Evolutionary conservation across 2,113 vertebrate genomes (phyloP), one percentile per base, ranked within the genome.

Genomic region (Pomatorhinus ruficollis): DNA sequence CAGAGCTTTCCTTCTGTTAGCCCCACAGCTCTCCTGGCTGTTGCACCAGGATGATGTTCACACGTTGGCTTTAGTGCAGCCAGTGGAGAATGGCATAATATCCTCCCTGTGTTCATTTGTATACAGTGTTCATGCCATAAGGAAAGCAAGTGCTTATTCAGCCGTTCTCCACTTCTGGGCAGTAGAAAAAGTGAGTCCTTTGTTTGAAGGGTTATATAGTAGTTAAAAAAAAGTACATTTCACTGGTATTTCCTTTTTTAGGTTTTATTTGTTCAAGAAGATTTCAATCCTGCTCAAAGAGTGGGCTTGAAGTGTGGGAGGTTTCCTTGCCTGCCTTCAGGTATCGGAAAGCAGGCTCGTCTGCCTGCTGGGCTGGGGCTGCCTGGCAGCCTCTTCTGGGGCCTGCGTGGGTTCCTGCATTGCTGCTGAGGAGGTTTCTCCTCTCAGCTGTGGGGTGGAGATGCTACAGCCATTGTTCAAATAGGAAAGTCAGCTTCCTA

Each of bases 311-410:
- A 35, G 76, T 0, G 42, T 93, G 89, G 89, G 93, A 72, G 66
- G 54, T 64, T 83, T 71, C 89, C 86, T 79, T 76, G 86, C 61
- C 57, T 88, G 74, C 75, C 35, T 68, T 59, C 63, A 39, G 85
- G 70, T 71, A 33, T 33, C 33, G 13, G 66, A 28, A 27, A 56
- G 37, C 0, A 0, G 11, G 54, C n/a, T 61, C 0, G 12, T 66
- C 59, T 93, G 72, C 49, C 60, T 82, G 78, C 37, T 11, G 60
- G 57, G 72, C 90, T 49, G 81, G 84, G 40, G 27, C 76, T 91
- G 90, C 15, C 6, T 87, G 80, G 45, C 81, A 61, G 87, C 83
- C 68, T 22, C 56, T 50, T 57, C 53, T 49, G 42, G 49, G 35
- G 6, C 1, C 1, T 57, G 24, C 3, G 3, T 78, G 77, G 61